These are phyloP conservation scores for Aphaenogaster floridana DNA, from an alignment of 1,140 invertebrate genomes.

Conservation along the genomic window DNA sequence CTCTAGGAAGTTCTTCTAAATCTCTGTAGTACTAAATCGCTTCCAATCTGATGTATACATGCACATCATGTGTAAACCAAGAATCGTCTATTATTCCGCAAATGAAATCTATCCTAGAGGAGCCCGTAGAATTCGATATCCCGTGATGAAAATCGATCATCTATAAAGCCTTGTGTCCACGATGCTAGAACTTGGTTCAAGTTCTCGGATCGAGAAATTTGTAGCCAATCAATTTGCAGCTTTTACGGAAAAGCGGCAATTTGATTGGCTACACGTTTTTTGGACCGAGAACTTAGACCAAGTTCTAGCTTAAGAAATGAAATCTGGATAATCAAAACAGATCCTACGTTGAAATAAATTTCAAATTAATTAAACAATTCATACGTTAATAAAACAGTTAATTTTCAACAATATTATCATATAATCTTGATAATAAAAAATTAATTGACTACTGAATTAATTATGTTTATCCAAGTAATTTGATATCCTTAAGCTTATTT, in stretches of 20 bases:
- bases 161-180: too few relatives aligned
- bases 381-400: background rate
- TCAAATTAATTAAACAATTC: background rate
- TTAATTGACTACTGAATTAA: background rate
- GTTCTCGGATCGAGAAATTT: too few relatives aligned
- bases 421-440: background rate
- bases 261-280: too few relatives aligned
- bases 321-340: background rate
- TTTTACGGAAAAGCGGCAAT: too few relatives aligned
- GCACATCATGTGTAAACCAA: slow-evolving; percentile 15
- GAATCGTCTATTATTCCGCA: slow-evolving; percentile 5
- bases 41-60: background rate
- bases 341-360: background rate
- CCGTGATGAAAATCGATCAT: slow-evolving; percentile 26
- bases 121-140: slow-evolving; percentile 3
- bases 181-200: too few relatives aligned
- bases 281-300: too few relatives aligned
- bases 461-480: background rate
- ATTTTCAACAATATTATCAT: background rate
- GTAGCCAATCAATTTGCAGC: too few relatives aligned
- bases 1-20: background rate
- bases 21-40: background rate
- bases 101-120: slow-evolving; percentile 1
- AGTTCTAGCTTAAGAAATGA: background rate
- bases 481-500: background rate